Conservation (phyloP, 1,140 invertebrate genomes). For the Plutomurus gul region DNA sequence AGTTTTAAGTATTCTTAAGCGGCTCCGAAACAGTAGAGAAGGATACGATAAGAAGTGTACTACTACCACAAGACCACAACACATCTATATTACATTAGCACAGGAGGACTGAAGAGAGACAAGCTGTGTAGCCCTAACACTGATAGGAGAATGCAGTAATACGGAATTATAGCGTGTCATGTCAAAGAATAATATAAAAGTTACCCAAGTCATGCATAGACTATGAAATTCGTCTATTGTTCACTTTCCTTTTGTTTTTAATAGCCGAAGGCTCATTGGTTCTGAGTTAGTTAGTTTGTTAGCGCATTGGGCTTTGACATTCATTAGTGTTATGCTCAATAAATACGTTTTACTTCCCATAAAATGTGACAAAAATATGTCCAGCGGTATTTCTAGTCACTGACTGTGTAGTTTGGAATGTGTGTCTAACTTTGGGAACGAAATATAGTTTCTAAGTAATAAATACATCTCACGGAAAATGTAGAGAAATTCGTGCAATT, state of each 20-base stretch:
- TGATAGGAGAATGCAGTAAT: no score
- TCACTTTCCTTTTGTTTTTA: constrained; percentile 23
- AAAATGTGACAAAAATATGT: constrained; percentile 22
- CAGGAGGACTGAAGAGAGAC: no score
- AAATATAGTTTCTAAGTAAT: no score
- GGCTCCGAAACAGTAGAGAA: no score
- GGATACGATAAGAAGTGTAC: no score
- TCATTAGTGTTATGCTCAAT: constrained; percentile 25
- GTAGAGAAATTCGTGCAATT: no score
- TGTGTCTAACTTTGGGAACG: no score
- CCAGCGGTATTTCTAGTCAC: not conserved
- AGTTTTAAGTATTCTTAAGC: no score
- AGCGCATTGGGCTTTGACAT: constrained; percentile 28
- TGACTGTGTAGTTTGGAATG: not conserved
- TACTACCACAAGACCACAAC: no score
- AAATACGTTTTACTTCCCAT: constrained; percentile 22
- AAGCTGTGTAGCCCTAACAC: no score
- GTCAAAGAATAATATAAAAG: constrained; percentile 15
- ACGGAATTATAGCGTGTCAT: not conserved
- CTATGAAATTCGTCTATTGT: constrained; percentile 15
- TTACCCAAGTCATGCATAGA: constrained; percentile 5
- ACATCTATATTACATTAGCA: no score
- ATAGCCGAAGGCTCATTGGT: constrained; percentile 12
- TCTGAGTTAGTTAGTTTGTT: constrained; percentile 27
- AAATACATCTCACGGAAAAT: no score